These are phyloP conservation scores for Ooceraea biroi DNA, from an alignment of 1,140 invertebrate genomes.

Conservation along the genomic window DNA sequence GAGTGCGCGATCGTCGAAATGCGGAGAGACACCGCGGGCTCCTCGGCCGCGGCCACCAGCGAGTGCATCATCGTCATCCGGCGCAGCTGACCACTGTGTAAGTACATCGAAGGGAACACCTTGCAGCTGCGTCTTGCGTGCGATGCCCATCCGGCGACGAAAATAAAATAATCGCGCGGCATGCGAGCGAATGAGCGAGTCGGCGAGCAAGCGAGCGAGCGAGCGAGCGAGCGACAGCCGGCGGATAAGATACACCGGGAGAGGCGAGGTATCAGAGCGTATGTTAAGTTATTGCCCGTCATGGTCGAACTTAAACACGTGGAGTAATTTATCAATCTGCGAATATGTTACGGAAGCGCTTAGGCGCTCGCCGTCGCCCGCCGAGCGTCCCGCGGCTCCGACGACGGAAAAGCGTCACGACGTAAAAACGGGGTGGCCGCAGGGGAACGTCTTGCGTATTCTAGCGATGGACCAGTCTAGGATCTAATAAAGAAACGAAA, in stretches of 20 bases:
- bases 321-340: constrained; percentile 78
- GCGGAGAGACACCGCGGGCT: constrained; percentile 1
- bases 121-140: not conserved
- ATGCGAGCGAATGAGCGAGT: no score
- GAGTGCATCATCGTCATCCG: constrained; percentile 32
- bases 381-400: constrained; percentile 25
- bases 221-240: constrained; percentile 23
- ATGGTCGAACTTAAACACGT: constrained; percentile 79
- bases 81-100: constrained; percentile 51
- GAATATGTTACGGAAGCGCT: constrained; percentile 78
- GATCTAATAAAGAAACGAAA: not conserved
- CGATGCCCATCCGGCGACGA: constrained; percentile 1
- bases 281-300: constrained; percentile 78
- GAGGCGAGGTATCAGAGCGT: constrained; percentile 73
- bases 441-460: not conserved
- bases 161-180: constrained; percentile 54
- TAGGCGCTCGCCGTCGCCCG: constrained; percentile 49
- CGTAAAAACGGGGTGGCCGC: not conserved
- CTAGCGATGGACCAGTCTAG: not conserved
- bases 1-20: constrained; percentile 24
- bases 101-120: constrained; percentile 38
- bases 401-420: constrained; percentile 42
- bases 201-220: constrained; percentile 36
- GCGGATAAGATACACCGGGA: constrained; percentile 61
- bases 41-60: not conserved